Base-by-base conservation (phyloP, 2,888 invertebrate species). In the Brenthis daphne region DNA sequence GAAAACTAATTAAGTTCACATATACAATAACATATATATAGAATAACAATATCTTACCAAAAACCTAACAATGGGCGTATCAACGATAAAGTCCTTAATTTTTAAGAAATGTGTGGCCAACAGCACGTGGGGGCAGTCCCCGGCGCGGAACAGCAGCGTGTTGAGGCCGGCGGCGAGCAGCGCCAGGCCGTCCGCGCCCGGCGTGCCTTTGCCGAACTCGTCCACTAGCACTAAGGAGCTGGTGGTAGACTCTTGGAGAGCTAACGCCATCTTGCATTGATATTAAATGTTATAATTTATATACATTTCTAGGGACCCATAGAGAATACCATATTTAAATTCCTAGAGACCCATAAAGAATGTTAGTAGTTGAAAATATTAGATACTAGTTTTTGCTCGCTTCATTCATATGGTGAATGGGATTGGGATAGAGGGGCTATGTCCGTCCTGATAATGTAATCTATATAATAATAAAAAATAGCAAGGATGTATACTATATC, bases 171-270 rank as follows among this genome's bases (percentile, higher is more conserved):
- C 94, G 0, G 95, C 94, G 24, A 98, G 88, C 48, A 98, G 85
- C 0, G 96, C 94, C 53, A 96, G 85, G 0, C 98, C 98, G 86
- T 98, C 98, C 3, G 94, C 88, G 82, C 95, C 94, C 1, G 94
- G 88, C 1, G 98, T 98, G 70, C 98, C 97, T 84, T 96, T 96
- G 4, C 98, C 98, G 90, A 98, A 97, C 90, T 98, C 98, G 87
- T 99, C 98, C 51, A 98, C 92, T 47, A 98, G 90, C 0, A 98
- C 92, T 3, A 99, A 86, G 0, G 97, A 97, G 72, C 92, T 88
- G 0, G 92, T 83, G 0, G 94, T 94, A 0, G 95, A 94, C 75
- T 94, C 94, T 75, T 94, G 93, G 2, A 97, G 85, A 3, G 96
- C 96, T 20, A 94, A 88, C 2, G 96, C 94, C 91, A 97, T 95